Evolutionary conservation across 1,140 invertebrate genomes (phyloP).

Genomic region (Polyergus mexicanus): DNA sequence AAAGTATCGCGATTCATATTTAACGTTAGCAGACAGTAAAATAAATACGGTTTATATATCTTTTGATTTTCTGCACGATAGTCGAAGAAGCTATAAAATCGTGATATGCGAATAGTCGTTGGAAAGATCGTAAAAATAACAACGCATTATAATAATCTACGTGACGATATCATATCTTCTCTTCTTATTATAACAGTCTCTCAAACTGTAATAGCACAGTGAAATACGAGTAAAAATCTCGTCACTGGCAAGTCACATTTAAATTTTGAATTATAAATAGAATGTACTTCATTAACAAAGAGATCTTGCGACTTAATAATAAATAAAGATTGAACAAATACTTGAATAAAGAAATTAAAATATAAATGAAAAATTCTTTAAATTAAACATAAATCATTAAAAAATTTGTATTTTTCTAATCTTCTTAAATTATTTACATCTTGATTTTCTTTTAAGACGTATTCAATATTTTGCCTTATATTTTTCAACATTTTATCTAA

Average conservation of each 20-base stretch:
- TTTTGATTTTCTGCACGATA: neutral
- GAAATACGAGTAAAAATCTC: constrained; percentile 23
- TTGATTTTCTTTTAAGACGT: neutral
- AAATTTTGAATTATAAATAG: constrained; percentile 19
- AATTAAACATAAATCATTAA: constrained; percentile 8
- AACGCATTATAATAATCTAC: constrained; percentile 14
- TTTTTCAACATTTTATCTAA: neutral
- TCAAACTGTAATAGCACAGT: constrained; percentile 32
- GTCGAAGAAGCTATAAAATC: constrained; percentile 52
- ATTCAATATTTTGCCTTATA: neutral
- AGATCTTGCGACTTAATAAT: neutral
- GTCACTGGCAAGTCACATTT: neutral
- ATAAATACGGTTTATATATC: constrained; percentile 21
- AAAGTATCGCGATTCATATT: neutral
- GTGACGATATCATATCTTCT: constrained; percentile 42
- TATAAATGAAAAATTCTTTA: neutral
- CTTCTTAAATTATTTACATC: neutral
- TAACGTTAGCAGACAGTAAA: neutral
- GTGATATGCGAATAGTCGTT: constrained; percentile 3
- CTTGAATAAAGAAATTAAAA: neutral
- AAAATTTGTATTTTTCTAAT: neutral
- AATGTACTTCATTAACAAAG: neutral
- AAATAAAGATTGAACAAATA: too few relatives aligned
- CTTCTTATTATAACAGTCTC: constrained; percentile 43
- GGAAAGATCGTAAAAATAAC: constrained; percentile 28